Percentiles rank a stretch among this genome's conserved stretches.
phyloP scores from a whole-genome alignment of 2,888 invertebrate species.

The Digitonthophagus gazella region DNA sequence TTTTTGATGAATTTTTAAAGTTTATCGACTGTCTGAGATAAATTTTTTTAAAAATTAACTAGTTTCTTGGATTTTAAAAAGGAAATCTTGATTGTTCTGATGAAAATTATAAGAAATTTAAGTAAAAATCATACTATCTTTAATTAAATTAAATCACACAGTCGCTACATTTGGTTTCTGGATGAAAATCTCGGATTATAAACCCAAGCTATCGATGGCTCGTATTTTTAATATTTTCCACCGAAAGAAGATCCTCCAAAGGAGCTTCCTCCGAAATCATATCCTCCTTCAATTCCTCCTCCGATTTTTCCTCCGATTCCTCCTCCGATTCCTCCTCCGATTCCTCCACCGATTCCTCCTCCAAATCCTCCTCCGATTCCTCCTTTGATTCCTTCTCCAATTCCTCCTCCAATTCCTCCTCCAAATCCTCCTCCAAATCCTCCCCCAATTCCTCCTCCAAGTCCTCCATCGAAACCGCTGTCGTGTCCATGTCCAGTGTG shows the following conservation, averaged over 20 bases:
- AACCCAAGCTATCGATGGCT: conserved; percentile 21
- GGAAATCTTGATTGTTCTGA: conserved; percentile 1
- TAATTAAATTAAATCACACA: conserved; percentile 4
- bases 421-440: too few relatives aligned
- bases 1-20: not conserved
- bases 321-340: too few relatives aligned
- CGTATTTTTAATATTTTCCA: conserved; percentile 10
- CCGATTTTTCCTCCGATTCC: too few relatives aligned
- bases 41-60: not conserved
- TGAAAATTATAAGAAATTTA: too few relatives aligned
- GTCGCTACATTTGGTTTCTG: conserved; percentile 17
- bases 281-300: too few relatives aligned
- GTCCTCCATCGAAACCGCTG: conserved; percentile 12
- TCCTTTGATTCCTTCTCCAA: too few relatives aligned
- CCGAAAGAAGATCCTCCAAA: conserved; percentile 10
- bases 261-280: conserved; percentile 16
- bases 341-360: too few relatives aligned
- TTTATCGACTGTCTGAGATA: not conserved
- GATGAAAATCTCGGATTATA: conserved; percentile 20
- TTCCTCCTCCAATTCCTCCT: too few relatives aligned
- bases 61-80: too few relatives aligned
- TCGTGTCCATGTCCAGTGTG: conserved; percentile 19
- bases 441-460: too few relatives aligned
- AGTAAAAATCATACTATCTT: not conserved
- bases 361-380: too few relatives aligned